Evolutionary conservation across 2,113 vertebrate genomes (phyloP).

Genomic region (Apodemus sylvaticus): DNA sequence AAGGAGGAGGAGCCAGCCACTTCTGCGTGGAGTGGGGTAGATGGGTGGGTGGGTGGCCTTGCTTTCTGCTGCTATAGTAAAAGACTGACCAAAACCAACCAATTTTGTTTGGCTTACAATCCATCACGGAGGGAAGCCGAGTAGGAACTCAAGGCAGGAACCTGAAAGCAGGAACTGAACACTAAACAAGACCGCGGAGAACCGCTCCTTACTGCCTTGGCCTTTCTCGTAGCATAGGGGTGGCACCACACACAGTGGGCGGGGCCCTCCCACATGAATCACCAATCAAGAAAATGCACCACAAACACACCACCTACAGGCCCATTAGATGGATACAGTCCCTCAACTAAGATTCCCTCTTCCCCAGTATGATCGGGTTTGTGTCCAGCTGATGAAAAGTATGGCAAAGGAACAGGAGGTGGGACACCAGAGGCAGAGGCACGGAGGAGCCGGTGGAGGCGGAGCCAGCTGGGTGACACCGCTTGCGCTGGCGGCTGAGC

Average conservation of each 20-base stretch:
- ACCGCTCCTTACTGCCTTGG: not conserved
- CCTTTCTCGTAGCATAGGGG: not conserved
- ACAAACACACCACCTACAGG: not conserved
- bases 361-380: not conserved
- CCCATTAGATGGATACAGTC: not conserved
- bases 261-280: not conserved
- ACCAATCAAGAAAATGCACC: not conserved
- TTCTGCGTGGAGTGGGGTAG: not conserved
- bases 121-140: not conserved
- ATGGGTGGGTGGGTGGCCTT: no score
- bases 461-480: not conserved
- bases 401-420: not conserved
- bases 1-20: not conserved
- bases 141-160: not conserved
- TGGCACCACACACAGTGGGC: not conserved
- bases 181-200: not conserved
- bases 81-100: not conserved
- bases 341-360: not conserved
- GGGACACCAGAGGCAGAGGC: not conserved
- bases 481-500: no score
- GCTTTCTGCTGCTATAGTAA: not conserved
- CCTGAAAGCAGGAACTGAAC: not conserved
- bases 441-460: accelerated
- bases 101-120: not conserved
- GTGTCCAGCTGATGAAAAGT: not conserved